phyloP scores from a whole-genome alignment of 2,797 vertebrate species.

The Kryptolebias ocellatus region DNA sequence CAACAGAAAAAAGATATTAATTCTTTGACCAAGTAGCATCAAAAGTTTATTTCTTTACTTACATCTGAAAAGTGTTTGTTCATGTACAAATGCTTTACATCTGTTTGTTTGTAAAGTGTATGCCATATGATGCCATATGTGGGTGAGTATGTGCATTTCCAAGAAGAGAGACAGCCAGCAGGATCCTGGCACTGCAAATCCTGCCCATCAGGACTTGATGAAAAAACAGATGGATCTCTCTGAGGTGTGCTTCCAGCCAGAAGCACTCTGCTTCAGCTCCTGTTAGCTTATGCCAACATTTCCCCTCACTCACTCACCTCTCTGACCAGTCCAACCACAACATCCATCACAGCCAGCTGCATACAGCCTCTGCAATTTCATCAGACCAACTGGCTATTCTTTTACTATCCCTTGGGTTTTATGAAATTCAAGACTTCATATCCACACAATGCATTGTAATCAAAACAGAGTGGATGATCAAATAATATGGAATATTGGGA shows the following conservation, averaged over 20 bases:
- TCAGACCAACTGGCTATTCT: constrained; percentile 65
- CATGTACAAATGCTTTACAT: constrained; percentile 11
- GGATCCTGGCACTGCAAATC: constrained; percentile 68
- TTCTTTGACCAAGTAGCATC: constrained; percentile 31
- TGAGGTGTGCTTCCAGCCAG: constrained; percentile 60
- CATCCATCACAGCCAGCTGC: constrained; percentile 68
- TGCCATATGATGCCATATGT: constrained; percentile 2
- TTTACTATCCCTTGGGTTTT: constrained; percentile 44
- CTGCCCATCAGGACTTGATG: constrained; percentile 69
- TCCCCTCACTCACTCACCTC: not conserved
- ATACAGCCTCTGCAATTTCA: constrained; percentile 62
- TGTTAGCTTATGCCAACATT: constrained; percentile 4
- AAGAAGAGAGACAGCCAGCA: constrained; percentile 49
- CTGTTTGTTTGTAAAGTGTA: constrained; percentile 25
- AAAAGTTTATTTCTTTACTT: constrained; percentile 45
- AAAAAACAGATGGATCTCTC: constrained; percentile 79
- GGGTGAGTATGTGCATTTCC: constrained; percentile 26
- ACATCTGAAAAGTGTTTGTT: constrained; percentile 22
- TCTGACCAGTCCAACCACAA: constrained; percentile 26
- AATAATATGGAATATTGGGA: constrained; percentile 48
- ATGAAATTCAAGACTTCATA: constrained; percentile 35
- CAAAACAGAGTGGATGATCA: constrained; percentile 49
- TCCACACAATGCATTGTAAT: constrained; percentile 44
- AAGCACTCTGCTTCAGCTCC: constrained; percentile 39
- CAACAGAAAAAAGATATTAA: constrained; percentile 35